phyloP scores from a whole-genome alignment of 64 coral and sea anemone genomes.

The Dendronephthya gigantea region DNA sequence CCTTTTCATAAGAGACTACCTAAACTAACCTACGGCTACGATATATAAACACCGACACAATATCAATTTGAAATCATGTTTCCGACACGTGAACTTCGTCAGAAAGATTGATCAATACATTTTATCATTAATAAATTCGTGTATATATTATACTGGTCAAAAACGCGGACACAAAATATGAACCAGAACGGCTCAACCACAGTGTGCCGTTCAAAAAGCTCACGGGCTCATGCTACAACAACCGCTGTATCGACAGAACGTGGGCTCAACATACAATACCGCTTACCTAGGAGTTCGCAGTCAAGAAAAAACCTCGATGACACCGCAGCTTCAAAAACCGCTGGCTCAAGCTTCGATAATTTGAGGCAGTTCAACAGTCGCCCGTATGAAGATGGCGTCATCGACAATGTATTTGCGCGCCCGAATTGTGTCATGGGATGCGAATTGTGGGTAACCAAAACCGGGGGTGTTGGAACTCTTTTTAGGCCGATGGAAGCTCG shows the following conservation, averaged over 20 bases:
- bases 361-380: neutral
- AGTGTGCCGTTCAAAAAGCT: too few species aligned
- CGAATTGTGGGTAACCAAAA: constrained; percentile 97
- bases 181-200: too few species aligned
- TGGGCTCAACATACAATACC: neutral
- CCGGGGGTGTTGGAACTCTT: constrained; percentile 71
- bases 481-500: constrained; percentile 76
- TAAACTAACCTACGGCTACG: too few species aligned
- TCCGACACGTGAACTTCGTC: too few species aligned
- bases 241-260: neutral
- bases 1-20: too few species aligned
- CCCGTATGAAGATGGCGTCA: neutral
- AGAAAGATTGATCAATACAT: too few species aligned
- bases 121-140: too few species aligned
- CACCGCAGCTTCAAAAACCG: neutral
- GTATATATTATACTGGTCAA: too few species aligned
- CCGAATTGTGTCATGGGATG: constrained; percentile 44
- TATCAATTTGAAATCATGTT: too few species aligned
- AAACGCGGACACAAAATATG: too few species aligned
- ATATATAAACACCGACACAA: too few species aligned
- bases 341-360: neutral
- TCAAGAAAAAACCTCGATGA: neutral
- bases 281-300: neutral
- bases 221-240: too few species aligned
- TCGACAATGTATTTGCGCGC: neutral